Base-by-base conservation (phyloP, 2,888 invertebrate species). In the Scaptomyza caliginosa region DNA sequence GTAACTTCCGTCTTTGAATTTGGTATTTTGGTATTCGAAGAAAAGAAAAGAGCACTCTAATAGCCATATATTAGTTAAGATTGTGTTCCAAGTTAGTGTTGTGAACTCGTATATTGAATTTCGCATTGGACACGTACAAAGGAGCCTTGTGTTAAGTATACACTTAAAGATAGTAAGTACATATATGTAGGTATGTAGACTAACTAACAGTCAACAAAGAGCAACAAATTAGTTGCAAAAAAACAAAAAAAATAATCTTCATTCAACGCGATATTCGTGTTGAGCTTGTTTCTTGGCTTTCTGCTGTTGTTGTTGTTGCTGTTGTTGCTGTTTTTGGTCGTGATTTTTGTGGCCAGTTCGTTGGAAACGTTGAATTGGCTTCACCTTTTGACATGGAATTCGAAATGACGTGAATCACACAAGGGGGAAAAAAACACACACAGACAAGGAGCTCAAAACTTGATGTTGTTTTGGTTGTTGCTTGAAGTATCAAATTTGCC, bases 341-440 rank as follows among this genome's bases (percentile, higher is more conserved):
- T 85, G 87, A 85, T 70, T 85, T 78, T 77, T 72, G 70, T 86
- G 87, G 63, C 85, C 82, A 81, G 86, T 83, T 86, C 85, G 74
- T 66, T 52, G 70, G 83, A 87, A 87, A 76, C 74, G 70, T 52
- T 81, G 76, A 83, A 86, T 83, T 83, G 82, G 76, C 87, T 83
- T 83, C 82, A 83, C 82, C 82, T 83, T 83, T 83, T 86, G 82
- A 83, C 82, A 83, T 86, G 82, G 78, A 86, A 83, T 83, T 78
- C 73, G 69, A 86, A 86, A 84, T 83, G 87, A 83, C 87, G 85
- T 83, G 82, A 78, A 84, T 77, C 80, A 73, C 70, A 67, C 67
- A 77, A 67, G n/a, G n/a, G n/a, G n/a, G n/a, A n/a, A n/a, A n/a
- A n/a, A n/a, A n/a, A n/a, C n/a, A n/a, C n/a, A 30, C 2, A 30